phyloP scores from a whole-genome alignment of 2,888 invertebrate genomes.

The Diogma glabrata region DNA sequence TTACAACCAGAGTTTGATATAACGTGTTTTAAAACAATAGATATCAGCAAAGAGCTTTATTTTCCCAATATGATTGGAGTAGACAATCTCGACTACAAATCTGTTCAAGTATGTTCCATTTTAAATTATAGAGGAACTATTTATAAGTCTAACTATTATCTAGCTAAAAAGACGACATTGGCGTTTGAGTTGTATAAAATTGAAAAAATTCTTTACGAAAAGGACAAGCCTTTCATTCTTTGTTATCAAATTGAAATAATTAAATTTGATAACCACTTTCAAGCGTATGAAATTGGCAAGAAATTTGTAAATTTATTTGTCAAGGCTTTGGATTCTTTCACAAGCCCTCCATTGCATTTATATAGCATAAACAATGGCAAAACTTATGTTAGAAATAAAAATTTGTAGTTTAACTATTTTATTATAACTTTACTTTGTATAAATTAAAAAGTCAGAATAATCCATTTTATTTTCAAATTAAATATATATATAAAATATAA shows the following conservation, averaged over 20 bases:
- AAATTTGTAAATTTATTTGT: constrained; percentile 3
- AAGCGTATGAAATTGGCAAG: constrained; percentile 9
- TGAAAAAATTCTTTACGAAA: constrained; percentile 9
- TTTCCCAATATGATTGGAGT: constrained; percentile 8
- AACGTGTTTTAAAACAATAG: not conserved
- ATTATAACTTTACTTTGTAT: too few species aligned
- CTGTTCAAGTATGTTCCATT: constrained; percentile 3
- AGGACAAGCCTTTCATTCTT: constrained; percentile 8
- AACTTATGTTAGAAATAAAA: not conserved
- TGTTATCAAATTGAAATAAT: constrained; percentile 8
- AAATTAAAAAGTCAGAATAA: too few species aligned
- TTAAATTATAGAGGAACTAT: constrained; percentile 12
- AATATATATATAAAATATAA: too few species aligned
- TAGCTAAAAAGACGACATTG: not conserved
- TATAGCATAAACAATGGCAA: not conserved
- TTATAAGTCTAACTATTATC: constrained; percentile 13
- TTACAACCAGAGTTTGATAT: not conserved
- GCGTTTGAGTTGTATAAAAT: constrained; percentile 14
- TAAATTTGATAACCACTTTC: constrained; percentile 10
- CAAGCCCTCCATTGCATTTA: not conserved
- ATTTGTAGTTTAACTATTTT: too few species aligned
- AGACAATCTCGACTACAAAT: constrained; percentile 3
- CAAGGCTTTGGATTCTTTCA: constrained; percentile 6
- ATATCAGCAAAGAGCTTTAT: not conserved
- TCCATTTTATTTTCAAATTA: too few species aligned